Conservation (phyloP, 2,113 vertebrate species). For the Halichoerus grypus region DNA sequence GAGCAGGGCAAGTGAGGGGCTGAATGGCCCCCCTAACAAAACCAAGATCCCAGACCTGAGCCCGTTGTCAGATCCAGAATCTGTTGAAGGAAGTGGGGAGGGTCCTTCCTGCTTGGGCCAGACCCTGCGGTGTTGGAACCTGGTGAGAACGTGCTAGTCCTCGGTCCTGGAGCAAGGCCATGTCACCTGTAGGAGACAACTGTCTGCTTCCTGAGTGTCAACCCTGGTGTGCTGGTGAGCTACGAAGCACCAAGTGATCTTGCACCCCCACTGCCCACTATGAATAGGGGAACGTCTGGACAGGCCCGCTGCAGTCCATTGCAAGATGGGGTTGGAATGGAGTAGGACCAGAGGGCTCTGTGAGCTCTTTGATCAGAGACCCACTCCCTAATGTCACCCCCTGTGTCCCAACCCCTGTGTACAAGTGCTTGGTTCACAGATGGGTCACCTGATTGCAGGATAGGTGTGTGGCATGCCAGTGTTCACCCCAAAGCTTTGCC, state of each 20-base stretch:
- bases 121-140: no score
- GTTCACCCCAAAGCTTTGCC: no score
- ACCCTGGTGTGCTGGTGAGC: not conserved
- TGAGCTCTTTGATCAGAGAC: not conserved
- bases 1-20: not conserved
- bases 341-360: not conserved
- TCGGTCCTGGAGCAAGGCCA: not conserved
- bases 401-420: not conserved
- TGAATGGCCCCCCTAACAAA: not conserved
- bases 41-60: not conserved
- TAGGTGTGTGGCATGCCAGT: not conserved
- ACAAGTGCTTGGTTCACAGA: not conserved
- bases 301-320: no score
- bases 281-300: not conserved
- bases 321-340: not conserved
- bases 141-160: fast-evolving
- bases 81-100: not conserved
- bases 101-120: not conserved
- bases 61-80: not conserved
- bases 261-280: not conserved
- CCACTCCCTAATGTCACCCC: not conserved
- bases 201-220: not conserved
- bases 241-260: not conserved
- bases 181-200: not conserved
- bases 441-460: not conserved